Evolutionary conservation across 2,888 invertebrate genomes (phyloP).

Genomic region (Patella caerulea): DNA sequence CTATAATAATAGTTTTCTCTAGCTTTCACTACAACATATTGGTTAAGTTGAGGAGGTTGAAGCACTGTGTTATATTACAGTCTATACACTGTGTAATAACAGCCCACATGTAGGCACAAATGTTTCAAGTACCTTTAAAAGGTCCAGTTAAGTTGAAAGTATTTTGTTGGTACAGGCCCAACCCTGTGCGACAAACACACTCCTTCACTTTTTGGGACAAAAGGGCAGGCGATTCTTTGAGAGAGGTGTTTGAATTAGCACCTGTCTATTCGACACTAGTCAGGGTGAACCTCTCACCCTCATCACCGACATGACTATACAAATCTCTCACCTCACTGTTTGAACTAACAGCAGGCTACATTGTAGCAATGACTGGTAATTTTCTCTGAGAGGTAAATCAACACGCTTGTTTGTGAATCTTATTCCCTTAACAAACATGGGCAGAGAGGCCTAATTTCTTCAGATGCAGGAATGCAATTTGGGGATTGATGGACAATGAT

Average conservation of each 20-base stretch:
- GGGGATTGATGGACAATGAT: background rate
- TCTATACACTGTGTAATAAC: too few relatives aligned
- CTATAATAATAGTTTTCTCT: too few relatives aligned
- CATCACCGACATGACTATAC: slow-evolving; percentile 6
- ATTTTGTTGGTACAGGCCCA: slow-evolving; percentile 17
- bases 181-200: slow-evolving; percentile 15
- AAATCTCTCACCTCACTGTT: slow-evolving; percentile 27
- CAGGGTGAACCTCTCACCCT: slow-evolving; percentile 6
- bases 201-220: slow-evolving; percentile 7
- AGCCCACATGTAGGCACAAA: too few relatives aligned
- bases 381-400: slow-evolving; percentile 25
- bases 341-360: slow-evolving; percentile 16
- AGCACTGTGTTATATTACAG: too few relatives aligned
- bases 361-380: slow-evolving; percentile 28
- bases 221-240: slow-evolving; percentile 12
- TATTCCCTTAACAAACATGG: slow-evolving; percentile 33
- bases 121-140: background rate
- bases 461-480: slow-evolving; percentile 23
- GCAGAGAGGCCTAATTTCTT: slow-evolving; percentile 28
- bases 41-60: too few relatives aligned
- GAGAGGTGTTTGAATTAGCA: background rate
- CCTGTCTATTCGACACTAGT: slow-evolving; percentile 15
- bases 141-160: slow-evolving; percentile 15
- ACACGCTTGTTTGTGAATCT: slow-evolving; percentile 22
- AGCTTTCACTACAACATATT: too few relatives aligned